Base-by-base conservation (phyloP, 2,888 invertebrate genomes). In the Spodoptera littoralis region DNA sequence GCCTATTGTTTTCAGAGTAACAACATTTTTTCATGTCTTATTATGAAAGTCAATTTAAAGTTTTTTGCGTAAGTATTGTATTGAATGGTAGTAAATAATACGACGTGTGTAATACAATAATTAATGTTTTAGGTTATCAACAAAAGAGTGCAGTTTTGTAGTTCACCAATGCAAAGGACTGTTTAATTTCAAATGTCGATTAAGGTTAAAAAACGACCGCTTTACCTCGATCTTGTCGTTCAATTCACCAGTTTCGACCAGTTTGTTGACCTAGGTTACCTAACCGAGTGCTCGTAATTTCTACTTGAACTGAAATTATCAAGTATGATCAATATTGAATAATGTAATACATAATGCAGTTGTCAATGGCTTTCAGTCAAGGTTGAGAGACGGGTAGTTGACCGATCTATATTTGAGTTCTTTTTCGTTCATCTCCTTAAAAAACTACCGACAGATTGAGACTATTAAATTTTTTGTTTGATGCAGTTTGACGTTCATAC, bases 1-100 rank as follows among this genome's bases (percentile, higher is more conserved):
- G n/a, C 22, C 48, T 30, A 47, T 76, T 65, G 47, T 73, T 65
- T 76, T 54, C 60, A 44, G 41, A 59, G 43, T 42, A 47, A 45
- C 49, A 41, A 12, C 12, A 52, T 71, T 50, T 59, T 59, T 57
- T 50, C 51, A 44, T 54, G 18, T 42, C 11, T 47, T 47, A 44
- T 75, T 76, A 44, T 45, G 60, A 46, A 42, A 55, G 3, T 52
- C n/a, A 6, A 59, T 59, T 48, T 36, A 55, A 36, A 18, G 24
- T 12, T 59, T 27, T 12, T 42, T 48, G 49, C 6, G 27, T 41
- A 30, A 24, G 65, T 46, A 67, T 54, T 6, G 12, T 43, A 22
- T n/a, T 47, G 9, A 46, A 13, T 70, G 12, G 12, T 49, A 18
- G 9, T 27, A 0, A 12, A 8, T n/a, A 18, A 18, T 2, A 8